These are phyloP conservation scores for Neodiprion pinetum DNA, from an alignment of 1,140 invertebrate genomes.

Conservation along the genomic window DNA sequence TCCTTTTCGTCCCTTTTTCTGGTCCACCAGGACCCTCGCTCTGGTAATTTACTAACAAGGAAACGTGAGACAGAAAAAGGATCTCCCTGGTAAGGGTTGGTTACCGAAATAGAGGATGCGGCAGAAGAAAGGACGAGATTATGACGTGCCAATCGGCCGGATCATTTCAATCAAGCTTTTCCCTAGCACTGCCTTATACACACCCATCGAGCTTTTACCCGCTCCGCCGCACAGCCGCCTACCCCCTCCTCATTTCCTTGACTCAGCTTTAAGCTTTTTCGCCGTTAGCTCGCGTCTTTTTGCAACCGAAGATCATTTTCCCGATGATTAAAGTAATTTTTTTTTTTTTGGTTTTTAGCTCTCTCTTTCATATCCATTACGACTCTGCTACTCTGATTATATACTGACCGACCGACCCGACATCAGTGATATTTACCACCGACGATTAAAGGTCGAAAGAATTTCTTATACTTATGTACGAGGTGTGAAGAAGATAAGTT, in stretches of 20 bases:
- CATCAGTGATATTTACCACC: too few species aligned
- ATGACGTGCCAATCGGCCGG: background rate
- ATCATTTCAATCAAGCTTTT: conserved; percentile 1
- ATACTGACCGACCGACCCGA: too few species aligned
- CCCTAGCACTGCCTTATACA: background rate
- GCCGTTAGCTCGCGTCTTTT: background rate
- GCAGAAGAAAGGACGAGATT: background rate
- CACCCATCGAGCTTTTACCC: background rate
- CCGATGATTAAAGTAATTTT: background rate
- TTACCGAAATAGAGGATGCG: background rate
- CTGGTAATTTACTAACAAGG: conserved; percentile 1
- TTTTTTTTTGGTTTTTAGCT: too few species aligned
- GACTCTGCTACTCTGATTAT: too few species aligned
- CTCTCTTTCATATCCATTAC: too few species aligned
- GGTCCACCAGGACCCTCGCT: background rate
- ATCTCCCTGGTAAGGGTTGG: background rate
- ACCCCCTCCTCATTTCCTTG: background rate
- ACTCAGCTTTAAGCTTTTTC: background rate
- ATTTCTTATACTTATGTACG: too few species aligned
- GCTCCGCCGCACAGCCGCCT: background rate
- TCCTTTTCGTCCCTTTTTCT: too few species aligned
- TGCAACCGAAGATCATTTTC: background rate
- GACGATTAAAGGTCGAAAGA: too few species aligned
- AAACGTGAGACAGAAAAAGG: conserved; percentile 7
- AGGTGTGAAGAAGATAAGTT: too few species aligned